Conservation (phyloP, 1,140 invertebrate species). For the Eumaeus atala region DNA sequence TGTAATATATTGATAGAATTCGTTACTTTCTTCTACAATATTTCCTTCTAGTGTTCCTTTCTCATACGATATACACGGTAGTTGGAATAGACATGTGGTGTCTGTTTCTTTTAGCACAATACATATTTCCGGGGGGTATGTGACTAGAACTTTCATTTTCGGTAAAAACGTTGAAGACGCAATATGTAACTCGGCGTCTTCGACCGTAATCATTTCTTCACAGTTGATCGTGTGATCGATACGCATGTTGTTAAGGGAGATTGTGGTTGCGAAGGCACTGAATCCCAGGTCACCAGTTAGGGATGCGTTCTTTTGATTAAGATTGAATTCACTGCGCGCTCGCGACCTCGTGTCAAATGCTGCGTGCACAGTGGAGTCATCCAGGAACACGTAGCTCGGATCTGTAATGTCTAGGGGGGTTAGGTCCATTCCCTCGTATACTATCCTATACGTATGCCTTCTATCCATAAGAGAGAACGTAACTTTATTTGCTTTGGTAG, state of each 20-base stretch:
- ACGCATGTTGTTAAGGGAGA: conserved; percentile 65
- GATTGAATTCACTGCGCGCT: conserved; percentile 31
- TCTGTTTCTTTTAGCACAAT: conserved; percentile 79
- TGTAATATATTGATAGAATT: conserved; percentile 78
- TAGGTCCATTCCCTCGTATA: conserved; percentile 33
- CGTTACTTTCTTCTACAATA: conserved; percentile 76
- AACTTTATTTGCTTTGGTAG: conserved; percentile 28
- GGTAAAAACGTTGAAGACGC: conserved; percentile 71
- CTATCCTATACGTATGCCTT: conserved; percentile 36
- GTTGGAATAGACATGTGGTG: conserved; percentile 78
- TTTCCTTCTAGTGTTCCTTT: conserved; percentile 75
- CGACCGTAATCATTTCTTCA: conserved; percentile 37
- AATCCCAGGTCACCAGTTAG: conserved; percentile 29
- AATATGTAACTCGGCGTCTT: conserved; percentile 41
- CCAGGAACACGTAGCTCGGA: conserved; percentile 40
- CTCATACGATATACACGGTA: conserved; percentile 77
- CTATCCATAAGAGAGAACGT: conserved; percentile 45
- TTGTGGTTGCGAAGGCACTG: conserved; percentile 61
- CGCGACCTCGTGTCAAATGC: conserved; percentile 45
- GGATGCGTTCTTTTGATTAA: conserved; percentile 8
- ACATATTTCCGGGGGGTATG: conserved; percentile 73
- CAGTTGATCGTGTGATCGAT: conserved; percentile 66
- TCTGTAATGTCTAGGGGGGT: conserved; percentile 50
- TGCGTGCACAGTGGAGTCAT: conserved; percentile 44
- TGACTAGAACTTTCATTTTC: conserved; percentile 45